Base-by-base conservation (phyloP, 2,888 invertebrate genomes). In the Leucoma salicis region DNA sequence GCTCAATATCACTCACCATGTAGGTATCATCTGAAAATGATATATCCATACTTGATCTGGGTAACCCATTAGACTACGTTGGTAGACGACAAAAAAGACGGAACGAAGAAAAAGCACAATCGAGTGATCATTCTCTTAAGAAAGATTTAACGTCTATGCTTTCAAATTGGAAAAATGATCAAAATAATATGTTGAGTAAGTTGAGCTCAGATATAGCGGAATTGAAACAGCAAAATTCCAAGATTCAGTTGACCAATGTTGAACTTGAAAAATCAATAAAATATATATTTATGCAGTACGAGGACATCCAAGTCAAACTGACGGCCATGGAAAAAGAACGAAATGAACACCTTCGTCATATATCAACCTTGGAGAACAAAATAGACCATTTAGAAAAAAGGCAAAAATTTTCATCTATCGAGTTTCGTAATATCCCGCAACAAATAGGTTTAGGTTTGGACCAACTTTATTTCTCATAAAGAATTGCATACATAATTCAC, bases 371-470 rank as follows among this genome's bases (percentile, higher is more conserved):
- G 2, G 33, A 39, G 18, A 33, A 18, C 13, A 31, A 31, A 35
- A 28, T 40, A 6, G 24, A 40, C 1, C 34, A 40, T 15, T 6
- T 40, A 11, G 29, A 35, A 35, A 40, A 40, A 35, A 39, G 18
- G 29, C 14, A 12, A 12, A 39, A 34, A 29, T 34, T 13, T 33
- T 34, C 33, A 39, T 13, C 29, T 16, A 14, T 34, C 8, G 39
- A 39, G 21, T 18, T 39, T 3, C 39, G 39, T 8, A 29, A 39
- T 10, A 11, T 35, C 13, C 31, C 39, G 14, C 25, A 25, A n/a
- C 10, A 16, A 16, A 16, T 16, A 16, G n/a, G n/a, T n/a, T n/a
- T n/a, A n/a, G n/a, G n/a, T n/a, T n/a, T n/a, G n/a, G n/a, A n/a
- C n/a, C n/a, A n/a, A n/a, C n/a, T n/a, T n/a, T n/a, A n/a, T n/a